Conservation (phyloP, 2,113 vertebrate species). For the Gobiocypris rarus region DNA sequence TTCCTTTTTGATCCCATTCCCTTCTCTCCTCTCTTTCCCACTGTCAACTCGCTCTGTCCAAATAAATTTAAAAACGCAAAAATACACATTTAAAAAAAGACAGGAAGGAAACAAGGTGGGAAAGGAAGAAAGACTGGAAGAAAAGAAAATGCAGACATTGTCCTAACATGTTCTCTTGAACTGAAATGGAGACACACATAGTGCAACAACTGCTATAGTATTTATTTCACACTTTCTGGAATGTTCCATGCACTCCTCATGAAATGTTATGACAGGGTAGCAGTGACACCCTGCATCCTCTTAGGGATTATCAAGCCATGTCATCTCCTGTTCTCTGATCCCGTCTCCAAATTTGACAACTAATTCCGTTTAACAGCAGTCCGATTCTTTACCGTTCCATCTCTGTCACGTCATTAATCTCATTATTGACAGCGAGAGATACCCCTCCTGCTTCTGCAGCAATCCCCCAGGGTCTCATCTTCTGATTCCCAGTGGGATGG, state of each 20-base stretch:
- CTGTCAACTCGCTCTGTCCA: neutral
- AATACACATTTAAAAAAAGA: neutral
- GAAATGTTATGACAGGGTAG: slow-evolving; percentile 36
- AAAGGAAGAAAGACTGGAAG: neutral
- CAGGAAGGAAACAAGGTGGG: neutral
- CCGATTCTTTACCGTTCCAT: slow-evolving; percentile 69
- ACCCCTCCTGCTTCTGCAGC: slow-evolving; percentile 57
- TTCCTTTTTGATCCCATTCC: neutral
- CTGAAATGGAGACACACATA: slow-evolving; percentile 31
- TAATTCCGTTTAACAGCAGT: slow-evolving; percentile 68
- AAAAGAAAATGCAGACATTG: neutral
- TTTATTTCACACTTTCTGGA: slow-evolving; percentile 37
- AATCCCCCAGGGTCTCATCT: slow-evolving; percentile 70
- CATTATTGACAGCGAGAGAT: slow-evolving; percentile 74
- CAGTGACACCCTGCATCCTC: slow-evolving; percentile 42
- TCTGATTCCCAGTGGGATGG: slow-evolving; percentile 71
- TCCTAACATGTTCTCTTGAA: neutral
- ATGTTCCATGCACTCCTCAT: slow-evolving; percentile 51
- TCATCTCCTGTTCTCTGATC: slow-evolving; percentile 55
- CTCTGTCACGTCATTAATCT: slow-evolving; percentile 78
- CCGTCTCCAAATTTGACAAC: slow-evolving; percentile 68
- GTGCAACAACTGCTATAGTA: slow-evolving; percentile 7
- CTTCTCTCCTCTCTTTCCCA: neutral
- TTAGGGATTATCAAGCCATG: slow-evolving; percentile 58
- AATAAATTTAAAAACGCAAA: too few relatives aligned